Percentiles rank a stretch among this genome's conserved stretches.
phyloP scores from a whole-genome alignment of 30 jellyfish, hydroid and myxozoan species.

The Aurelia aurita region DNA sequence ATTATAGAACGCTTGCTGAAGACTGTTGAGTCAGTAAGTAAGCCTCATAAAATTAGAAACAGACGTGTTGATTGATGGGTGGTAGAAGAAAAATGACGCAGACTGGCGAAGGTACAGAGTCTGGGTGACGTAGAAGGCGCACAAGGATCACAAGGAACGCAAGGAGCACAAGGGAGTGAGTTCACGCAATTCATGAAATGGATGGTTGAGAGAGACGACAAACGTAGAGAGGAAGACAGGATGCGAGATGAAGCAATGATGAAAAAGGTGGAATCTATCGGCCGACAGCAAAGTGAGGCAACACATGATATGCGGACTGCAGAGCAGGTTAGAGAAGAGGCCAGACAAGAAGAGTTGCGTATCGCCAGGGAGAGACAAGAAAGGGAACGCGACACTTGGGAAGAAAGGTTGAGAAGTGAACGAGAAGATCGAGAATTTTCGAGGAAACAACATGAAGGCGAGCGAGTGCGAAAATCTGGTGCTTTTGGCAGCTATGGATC shows the following conservation, averaged over 20 bases:
- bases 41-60: too few relatives aligned
- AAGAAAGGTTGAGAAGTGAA: slow-evolving; percentile 1
- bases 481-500: neutral
- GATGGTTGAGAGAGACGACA: neutral
- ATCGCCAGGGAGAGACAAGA: slow-evolving; percentile 23
- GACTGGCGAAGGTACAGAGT: too few relatives aligned
- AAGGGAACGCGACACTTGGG: too few relatives aligned
- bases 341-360: slow-evolving; percentile 18
- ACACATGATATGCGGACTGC: neutral
- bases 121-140: too few relatives aligned
- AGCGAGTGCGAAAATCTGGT: neutral
- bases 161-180: too few relatives aligned
- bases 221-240: too few relatives aligned
- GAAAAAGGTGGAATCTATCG: neutral
- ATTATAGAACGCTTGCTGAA: too few relatives aligned
- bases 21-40: too few relatives aligned
- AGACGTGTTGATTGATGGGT: too few relatives aligned
- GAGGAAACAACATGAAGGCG: slow-evolving; percentile 9
- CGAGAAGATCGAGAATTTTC: slow-evolving; percentile 9
- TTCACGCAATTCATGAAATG: neutral
- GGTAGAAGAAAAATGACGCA: too few relatives aligned
- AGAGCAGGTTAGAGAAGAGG: neutral
- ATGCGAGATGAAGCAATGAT: neutral
- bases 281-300: neutral
- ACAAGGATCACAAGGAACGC: too few relatives aligned